A percentile compares a stretch with the other conserved stretches of the same genome.
phyloP scores from a whole-genome alignment of 35 echinoderm and acorn worm species.

The Nesometra sesokonis region DNA sequence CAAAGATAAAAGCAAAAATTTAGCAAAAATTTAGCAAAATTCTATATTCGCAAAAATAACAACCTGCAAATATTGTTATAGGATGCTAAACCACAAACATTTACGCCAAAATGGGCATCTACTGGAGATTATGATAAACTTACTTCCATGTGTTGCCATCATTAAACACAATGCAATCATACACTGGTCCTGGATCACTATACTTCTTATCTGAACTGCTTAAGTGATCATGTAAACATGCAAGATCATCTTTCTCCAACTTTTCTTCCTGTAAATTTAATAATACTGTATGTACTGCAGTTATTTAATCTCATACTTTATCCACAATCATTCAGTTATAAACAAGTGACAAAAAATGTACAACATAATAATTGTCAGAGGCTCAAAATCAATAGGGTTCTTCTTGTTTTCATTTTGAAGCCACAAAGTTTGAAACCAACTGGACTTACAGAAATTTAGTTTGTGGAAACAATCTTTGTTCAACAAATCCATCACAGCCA shows the following conservation, averaged over 20 bases:
- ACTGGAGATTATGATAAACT: background rate
- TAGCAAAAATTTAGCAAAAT: background rate
- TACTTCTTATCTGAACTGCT: slow-evolving; percentile 86
- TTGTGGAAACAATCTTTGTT: too few relatives aligned
- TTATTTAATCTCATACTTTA: too few relatives aligned
- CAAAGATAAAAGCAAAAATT: too few relatives aligned
- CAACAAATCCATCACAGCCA: too few relatives aligned
- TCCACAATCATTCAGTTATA: too few relatives aligned
- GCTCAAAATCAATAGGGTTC: too few relatives aligned
- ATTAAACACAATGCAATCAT: slow-evolving; percentile 88
- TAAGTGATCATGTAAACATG: slow-evolving; percentile 52
- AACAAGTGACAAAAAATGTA: slow-evolving; percentile 11
- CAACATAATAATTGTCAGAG: too few relatives aligned
- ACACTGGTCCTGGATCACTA: slow-evolving; percentile 82
- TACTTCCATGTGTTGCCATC: slow-evolving; percentile 90
- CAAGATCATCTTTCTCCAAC: slow-evolving; percentile 49
- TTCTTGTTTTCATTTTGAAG: too few relatives aligned
- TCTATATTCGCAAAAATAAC: background rate
- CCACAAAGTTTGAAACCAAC: too few relatives aligned
- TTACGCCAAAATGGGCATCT: background rate
- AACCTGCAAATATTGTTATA: background rate
- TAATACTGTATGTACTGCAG: too few relatives aligned
- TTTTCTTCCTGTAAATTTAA: slow-evolving; percentile 54
- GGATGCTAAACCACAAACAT: background rate
- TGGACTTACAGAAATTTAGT: too few relatives aligned